Base-by-base conservation (phyloP, 2,888 invertebrate species). In the Timandra comae region DNA sequence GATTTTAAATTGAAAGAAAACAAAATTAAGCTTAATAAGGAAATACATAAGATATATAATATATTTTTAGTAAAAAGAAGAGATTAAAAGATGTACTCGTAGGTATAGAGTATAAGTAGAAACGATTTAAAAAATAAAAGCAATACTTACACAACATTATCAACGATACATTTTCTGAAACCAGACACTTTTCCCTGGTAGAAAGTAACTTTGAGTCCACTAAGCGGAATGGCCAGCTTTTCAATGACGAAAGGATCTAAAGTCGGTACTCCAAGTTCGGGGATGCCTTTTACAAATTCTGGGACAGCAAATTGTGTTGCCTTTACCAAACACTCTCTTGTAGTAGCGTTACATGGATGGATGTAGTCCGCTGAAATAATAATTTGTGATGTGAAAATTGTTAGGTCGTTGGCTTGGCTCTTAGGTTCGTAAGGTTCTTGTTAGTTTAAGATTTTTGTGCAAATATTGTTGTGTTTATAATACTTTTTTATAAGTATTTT, bases 241-340 rank as follows among this genome's bases (percentile, higher is more conserved):
- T 82, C 76, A n/a, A 84, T 76, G 7, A 57, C 53, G 37, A 85
- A 85, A 0, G 85, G 85, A 35, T 84, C 85, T 21, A 85, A 29
- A 1, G 51, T 8, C 0, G 63, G 48, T 0, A 85, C 58, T 7
- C 59, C 66, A 0, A 85, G 62, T 3, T 65, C 30, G 0, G 79
- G 76, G 1, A 74, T 55, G 0, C 85, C 85, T 31, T 77, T 75
- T 1, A 82, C 82, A 23, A 85, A 85, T 0, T 66, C 56, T 4
- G 80, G 81, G 1, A 85, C 56, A 0, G 85, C 82, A 2, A 66
- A 53, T 42, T 78, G 80, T 2, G 81, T 75, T 1, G 84, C 41
- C 46, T 68, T 68, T 1, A 78, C 42, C 0, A 84, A 49, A 23
- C 85, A 84, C 31, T 52, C 68, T 29, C 58, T 53, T 3, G 63